A percentile compares a stretch with the other conserved stretches of the same genome.
Evolutionary conservation across 2,888 invertebrate genomes (phyloP).

Genomic region (Pachydiplax longipennis): DNA sequence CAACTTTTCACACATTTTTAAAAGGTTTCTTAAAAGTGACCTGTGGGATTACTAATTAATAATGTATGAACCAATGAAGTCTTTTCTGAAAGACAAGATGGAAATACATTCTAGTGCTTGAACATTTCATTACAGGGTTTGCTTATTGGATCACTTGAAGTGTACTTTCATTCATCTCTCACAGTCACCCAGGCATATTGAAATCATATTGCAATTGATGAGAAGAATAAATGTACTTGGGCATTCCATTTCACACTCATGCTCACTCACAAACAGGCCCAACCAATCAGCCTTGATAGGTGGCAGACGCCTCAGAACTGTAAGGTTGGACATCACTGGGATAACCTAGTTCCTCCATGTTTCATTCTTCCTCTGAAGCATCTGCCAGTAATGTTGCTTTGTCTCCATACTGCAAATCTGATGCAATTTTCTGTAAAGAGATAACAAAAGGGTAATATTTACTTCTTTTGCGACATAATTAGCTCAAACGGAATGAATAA

Average conservation of each 20-base stretch:
- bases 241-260: constrained; percentile 24
- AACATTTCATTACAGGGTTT: constrained; percentile 40
- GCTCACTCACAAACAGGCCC: constrained; percentile 29
- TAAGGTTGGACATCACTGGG: constrained; percentile 34
- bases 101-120: constrained; percentile 41
- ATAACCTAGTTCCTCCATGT: constrained; percentile 30
- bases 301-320: constrained; percentile 27
- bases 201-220: constrained; percentile 36
- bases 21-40: constrained; percentile 26
- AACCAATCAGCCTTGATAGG: constrained; percentile 40
- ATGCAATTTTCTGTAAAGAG: constrained; percentile 30
- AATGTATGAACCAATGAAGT: constrained; percentile 35
- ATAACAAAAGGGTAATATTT: not conserved
- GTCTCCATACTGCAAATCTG: constrained; percentile 38
- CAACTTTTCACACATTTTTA: constrained; percentile 13
- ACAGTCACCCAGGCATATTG: constrained; percentile 19
- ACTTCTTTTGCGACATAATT: too few relatives aligned
- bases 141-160: constrained; percentile 28
- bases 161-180: constrained; percentile 26
- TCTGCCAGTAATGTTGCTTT: constrained; percentile 36
- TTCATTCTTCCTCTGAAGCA: constrained; percentile 40
- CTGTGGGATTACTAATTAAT: constrained; percentile 27
- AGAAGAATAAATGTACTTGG: constrained; percentile 40
- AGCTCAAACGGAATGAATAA: too few relatives aligned
- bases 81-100: constrained; percentile 40